A percentile compares a stretch with the other conserved stretches of the same genome.
Evolutionary conservation across 2,113 vertebrate species (phyloP).

Genomic region (Epinephelus fuscoguttatus): DNA sequence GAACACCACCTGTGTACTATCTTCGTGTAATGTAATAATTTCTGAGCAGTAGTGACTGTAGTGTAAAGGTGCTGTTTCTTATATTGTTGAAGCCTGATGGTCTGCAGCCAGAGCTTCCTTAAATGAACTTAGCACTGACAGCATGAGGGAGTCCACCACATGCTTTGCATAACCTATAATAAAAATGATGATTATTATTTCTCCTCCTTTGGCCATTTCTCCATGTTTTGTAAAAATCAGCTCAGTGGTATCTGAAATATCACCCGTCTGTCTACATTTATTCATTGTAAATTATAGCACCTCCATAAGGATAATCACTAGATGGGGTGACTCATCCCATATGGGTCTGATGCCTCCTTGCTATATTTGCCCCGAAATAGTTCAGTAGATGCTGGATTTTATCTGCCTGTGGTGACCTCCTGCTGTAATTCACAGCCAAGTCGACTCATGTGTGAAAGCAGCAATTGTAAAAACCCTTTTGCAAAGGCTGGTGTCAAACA

Average conservation of each 20-base stretch:
- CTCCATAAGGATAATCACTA: not conserved
- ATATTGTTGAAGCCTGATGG: not conserved
- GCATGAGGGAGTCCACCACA: not conserved
- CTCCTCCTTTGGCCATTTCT: not conserved
- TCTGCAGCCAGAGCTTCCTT: not conserved
- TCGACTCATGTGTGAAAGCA: not conserved
- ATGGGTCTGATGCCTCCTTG: not conserved
- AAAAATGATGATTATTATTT: not conserved
- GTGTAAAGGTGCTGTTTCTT: not conserved
- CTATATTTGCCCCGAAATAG: not conserved
- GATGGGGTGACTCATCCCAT: not conserved
- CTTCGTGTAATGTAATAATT: not conserved
- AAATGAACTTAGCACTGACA: not conserved
- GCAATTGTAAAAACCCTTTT: not conserved
- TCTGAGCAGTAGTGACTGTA: not conserved
- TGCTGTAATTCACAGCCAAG: not conserved
- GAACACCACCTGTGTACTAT: not conserved
- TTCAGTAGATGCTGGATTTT: not conserved
- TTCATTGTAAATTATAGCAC: not conserved
- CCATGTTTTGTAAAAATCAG: not conserved
- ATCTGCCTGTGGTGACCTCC: slow-evolving; percentile 1
- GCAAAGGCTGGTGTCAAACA: not conserved
- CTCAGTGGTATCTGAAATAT: not conserved
- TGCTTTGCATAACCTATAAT: not conserved
- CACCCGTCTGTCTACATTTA: not conserved